phyloP scores from a whole-genome alignment of 2,113 vertebrate genomes.

The Oncorhynchus kisutch region DNA sequence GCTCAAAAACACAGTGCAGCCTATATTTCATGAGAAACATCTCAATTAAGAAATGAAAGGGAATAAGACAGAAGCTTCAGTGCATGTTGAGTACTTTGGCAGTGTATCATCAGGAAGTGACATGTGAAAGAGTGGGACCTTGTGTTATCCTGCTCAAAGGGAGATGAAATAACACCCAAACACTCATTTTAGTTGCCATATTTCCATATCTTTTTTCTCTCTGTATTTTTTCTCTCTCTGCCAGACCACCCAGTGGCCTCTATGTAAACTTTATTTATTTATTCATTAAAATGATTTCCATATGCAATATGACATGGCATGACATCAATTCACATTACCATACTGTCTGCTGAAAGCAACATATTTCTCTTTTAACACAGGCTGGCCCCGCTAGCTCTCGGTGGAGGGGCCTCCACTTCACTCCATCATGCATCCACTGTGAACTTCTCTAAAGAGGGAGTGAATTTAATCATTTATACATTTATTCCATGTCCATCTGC shows the following conservation, averaged over 20 bases:
- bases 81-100: background rate
- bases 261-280: slow-evolving; percentile 15
- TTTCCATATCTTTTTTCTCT: background rate
- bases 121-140: background rate
- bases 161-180: background rate
- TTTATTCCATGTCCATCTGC: slow-evolving; percentile 26
- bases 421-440: slow-evolving; percentile 6
- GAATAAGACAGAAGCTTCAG: background rate
- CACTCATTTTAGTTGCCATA: background rate
- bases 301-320: slow-evolving; percentile 25
- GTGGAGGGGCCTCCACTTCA: background rate
- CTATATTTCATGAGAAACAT: background rate
- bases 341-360: slow-evolving; percentile 20
- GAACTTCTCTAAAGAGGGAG: slow-evolving; percentile 15
- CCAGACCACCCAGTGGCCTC: slow-evolving; percentile 5
- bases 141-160: background rate
- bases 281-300: slow-evolving; percentile 19
- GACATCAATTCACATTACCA: slow-evolving; percentile 24
- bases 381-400: slow-evolving; percentile 5
- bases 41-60: too few species aligned
- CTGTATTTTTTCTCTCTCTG: background rate
- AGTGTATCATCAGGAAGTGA: background rate
- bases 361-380: slow-evolving; percentile 18
- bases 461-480: slow-evolving; percentile 24
- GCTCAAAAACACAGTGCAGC: background rate